A percentile compares a stretch with the other conserved stretches of the same genome.
These are phyloP conservation scores for Hedya salicella DNA, from an alignment of 2,888 invertebrate species.

Conservation along the genomic window DNA sequence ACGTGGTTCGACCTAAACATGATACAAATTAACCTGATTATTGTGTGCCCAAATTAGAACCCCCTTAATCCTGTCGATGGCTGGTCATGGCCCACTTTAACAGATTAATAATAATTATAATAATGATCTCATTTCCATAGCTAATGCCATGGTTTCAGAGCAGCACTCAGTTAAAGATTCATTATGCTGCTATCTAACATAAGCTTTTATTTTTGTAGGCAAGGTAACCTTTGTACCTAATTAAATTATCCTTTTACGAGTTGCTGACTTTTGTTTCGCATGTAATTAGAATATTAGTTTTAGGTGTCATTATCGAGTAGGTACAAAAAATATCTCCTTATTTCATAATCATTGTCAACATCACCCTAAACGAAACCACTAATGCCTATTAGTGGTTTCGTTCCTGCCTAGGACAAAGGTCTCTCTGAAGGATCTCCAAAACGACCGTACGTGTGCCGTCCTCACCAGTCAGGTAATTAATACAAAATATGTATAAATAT, in stretches of 20 bases:
- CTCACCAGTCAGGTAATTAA: too few relatives aligned
- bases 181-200: conserved; percentile 3
- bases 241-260: conserved; percentile 4
- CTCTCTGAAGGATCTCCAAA: too few relatives aligned
- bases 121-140: conserved; percentile 68
- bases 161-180: conserved; percentile 48
- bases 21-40: conserved; percentile 43
- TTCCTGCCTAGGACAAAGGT: too few relatives aligned
- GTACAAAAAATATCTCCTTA: not conserved
- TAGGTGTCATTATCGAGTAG: not conserved
- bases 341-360: too few relatives aligned
- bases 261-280: not conserved
- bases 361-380: too few relatives aligned
- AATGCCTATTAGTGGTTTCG: too few relatives aligned
- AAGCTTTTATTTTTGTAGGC: not conserved
- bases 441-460: too few relatives aligned
- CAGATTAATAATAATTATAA: conserved; percentile 68
- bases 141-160: conserved; percentile 61
- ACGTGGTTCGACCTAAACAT: conserved; percentile 19
- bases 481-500: too few relatives aligned
- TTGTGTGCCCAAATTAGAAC: conserved; percentile 39
- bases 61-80: conserved; percentile 53
- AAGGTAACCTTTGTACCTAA: not conserved
- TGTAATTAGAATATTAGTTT: too few relatives aligned
- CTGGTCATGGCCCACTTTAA: conserved; percentile 52